phyloP scores from a whole-genome alignment of 2,888 invertebrate species.

The Platycnemis pennipes region DNA sequence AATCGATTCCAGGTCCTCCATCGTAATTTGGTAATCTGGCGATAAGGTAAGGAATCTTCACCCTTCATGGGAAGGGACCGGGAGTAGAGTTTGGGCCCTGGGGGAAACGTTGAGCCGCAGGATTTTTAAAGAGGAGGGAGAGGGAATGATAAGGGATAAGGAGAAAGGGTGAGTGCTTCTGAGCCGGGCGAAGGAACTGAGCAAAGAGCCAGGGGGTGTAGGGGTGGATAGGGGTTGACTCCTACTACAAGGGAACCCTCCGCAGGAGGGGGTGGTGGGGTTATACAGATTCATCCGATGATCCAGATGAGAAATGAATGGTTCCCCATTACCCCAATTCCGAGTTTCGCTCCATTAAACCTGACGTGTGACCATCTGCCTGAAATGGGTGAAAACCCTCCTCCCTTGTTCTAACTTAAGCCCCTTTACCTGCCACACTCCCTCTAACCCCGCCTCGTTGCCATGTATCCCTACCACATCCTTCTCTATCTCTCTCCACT shows the following conservation, averaged over 20 bases:
- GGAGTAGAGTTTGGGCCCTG: background rate
- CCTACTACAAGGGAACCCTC: too few relatives aligned
- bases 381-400: constrained; percentile 33
- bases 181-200: background rate
- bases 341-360: constrained; percentile 59
- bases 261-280: background rate
- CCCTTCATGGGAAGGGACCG: background rate
- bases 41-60: constrained; percentile 53
- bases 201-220: background rate
- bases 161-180: background rate
- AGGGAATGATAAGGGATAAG: background rate
- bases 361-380: constrained; percentile 59
- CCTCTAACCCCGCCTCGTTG: background rate
- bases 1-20: background rate
- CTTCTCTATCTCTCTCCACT: background rate
- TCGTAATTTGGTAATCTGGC: constrained; percentile 36
- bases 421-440: background rate
- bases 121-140: background rate
- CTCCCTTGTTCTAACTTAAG: background rate
- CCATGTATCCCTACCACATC: background rate
- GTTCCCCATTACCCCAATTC: constrained; percentile 67
- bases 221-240: background rate
- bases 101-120: background rate
- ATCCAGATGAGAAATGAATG: constrained; percentile 59
- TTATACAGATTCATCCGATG: constrained; percentile 54